phyloP scores from a whole-genome alignment of 2,888 invertebrate species.

The Agrotis ipsilon region DNA sequence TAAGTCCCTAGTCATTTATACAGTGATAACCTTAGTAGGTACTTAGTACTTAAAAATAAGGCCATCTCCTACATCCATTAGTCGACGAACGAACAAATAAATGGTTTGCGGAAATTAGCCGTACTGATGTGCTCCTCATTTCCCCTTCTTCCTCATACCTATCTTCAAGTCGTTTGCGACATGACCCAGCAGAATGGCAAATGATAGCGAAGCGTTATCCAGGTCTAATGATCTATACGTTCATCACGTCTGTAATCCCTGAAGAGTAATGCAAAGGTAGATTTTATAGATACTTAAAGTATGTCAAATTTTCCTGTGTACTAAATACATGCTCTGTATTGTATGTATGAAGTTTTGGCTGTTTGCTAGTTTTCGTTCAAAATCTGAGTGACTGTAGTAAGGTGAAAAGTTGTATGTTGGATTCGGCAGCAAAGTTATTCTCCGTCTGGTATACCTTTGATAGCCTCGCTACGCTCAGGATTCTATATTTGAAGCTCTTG shows the following conservation, averaged over 20 bases:
- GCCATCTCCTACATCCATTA: constrained; percentile 35
- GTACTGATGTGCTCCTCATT: constrained; percentile 23
- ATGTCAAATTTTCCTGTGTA: too few relatives aligned
- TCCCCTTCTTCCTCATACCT: constrained; percentile 1
- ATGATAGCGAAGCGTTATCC: background rate
- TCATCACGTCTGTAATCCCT: background rate
- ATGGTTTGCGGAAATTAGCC: constrained; percentile 58
- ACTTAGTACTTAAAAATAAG: background rate
- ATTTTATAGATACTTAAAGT: too few relatives aligned
- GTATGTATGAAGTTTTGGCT: too few relatives aligned
- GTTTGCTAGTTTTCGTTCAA: too few relatives aligned
- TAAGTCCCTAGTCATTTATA: too few relatives aligned
- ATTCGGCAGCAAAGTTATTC: too few relatives aligned
- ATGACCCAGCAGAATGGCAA: constrained; percentile 13
- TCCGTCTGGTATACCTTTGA: too few relatives aligned
- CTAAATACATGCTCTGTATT: too few relatives aligned
- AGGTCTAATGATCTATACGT: background rate
- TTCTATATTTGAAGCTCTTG: too few relatives aligned
- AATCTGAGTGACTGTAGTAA: too few relatives aligned
- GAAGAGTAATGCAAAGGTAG: background rate
- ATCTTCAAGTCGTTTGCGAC: constrained; percentile 22
- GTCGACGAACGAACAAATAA: constrained; percentile 33
- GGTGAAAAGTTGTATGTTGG: too few relatives aligned
- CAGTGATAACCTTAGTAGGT: background rate
- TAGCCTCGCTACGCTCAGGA: too few relatives aligned